Base-by-base conservation (phyloP, 2,113 vertebrate genomes). In the Salvelinus namaycush region DNA sequence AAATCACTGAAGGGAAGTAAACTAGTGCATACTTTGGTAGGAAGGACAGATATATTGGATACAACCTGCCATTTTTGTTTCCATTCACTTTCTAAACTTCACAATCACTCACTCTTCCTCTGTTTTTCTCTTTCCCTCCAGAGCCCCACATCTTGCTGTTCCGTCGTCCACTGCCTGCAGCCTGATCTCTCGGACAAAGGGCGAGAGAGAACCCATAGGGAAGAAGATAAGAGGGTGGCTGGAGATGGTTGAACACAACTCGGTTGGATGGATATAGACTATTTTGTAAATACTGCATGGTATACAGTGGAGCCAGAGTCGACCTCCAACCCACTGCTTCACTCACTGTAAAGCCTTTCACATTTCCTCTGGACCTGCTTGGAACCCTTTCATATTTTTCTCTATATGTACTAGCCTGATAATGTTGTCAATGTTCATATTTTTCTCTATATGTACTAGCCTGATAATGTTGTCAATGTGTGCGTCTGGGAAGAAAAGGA, bases 131-230 rank as follows among this genome's bases (percentile, higher is more conserved):
- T 48, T 1, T 51, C 59, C 29, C 1, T 70, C 4, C 74, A 94
- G 93, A 94, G 79, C 93, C 93, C 0, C 93, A 94, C 83, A 94
- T 94, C 77, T 84, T 94, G 81, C 87, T 94, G 26, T 94, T 94
- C 79, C 86, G 93, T 5, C 92, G 93, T 3, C 91, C 92, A 12
- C 83, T 93, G 1, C 72, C 92, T 48, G 68, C 49, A 7, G 26
- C 70, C 68, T 86, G 62, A 64, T n/a, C 62, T 26, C 39, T 44
- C 39, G 9, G 39, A 44, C 9, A 44, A 22, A 64, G 9, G 1
- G 22, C 0, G 62, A 20, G 18, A 57, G 54, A 44, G 9, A 44
- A 44, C 9, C 39, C 9, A 20, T 18, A 20, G 20, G 54, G 54
- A 26, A 67, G 65, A 44, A 11, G 5, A 67, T 39, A 26, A n/a